Evolutionary conservation across 1,140 invertebrate genomes (phyloP).

Genomic region (Drosophila ironensis): DNA sequence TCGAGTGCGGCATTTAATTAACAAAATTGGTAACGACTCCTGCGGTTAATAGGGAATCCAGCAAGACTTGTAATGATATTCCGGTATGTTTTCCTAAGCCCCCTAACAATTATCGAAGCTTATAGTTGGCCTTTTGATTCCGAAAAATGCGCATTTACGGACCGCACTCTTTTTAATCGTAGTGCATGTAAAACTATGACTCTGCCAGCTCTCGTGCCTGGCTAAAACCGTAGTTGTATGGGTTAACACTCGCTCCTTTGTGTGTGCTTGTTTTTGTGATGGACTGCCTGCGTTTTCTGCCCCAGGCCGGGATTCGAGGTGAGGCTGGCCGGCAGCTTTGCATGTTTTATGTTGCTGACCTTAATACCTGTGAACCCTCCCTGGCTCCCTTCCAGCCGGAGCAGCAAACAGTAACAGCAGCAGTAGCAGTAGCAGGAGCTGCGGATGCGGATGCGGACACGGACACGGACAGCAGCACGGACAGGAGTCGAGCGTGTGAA

Average conservation of each 20-base stretch:
- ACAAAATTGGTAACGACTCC: no score
- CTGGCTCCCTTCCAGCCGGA: conserved; percentile 9
- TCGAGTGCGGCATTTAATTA: conserved; percentile 12
- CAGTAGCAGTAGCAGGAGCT: neutral
- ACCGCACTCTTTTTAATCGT: neutral
- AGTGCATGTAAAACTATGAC: conserved; percentile 16
- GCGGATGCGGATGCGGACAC: neutral
- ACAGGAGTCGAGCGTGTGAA: conserved; percentile 52
- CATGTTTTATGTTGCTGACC: conserved; percentile 76
- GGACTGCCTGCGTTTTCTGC: conserved; percentile 45
- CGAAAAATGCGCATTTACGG: neutral
- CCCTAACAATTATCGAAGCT: no score
- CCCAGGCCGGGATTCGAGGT: conserved; percentile 34
- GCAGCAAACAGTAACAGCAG: no score
- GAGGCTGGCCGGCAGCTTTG: conserved; percentile 48
- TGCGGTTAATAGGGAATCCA: neutral
- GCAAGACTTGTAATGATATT: no score
- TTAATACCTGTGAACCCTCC: conserved; percentile 63
- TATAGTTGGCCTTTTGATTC: neutral
- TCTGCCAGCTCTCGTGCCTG: conserved; percentile 3
- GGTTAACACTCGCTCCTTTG: conserved; percentile 15
- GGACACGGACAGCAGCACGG: neutral
- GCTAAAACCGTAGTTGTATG: conserved; percentile 3
- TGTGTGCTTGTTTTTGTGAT: conserved; percentile 50
- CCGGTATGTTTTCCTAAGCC: no score